A percentile compares a stretch with the other conserved stretches of the same genome.
Evolutionary conservation across 23 tunicate genomes (phyloP).

Genomic region (Diplosoma virens): DNA sequence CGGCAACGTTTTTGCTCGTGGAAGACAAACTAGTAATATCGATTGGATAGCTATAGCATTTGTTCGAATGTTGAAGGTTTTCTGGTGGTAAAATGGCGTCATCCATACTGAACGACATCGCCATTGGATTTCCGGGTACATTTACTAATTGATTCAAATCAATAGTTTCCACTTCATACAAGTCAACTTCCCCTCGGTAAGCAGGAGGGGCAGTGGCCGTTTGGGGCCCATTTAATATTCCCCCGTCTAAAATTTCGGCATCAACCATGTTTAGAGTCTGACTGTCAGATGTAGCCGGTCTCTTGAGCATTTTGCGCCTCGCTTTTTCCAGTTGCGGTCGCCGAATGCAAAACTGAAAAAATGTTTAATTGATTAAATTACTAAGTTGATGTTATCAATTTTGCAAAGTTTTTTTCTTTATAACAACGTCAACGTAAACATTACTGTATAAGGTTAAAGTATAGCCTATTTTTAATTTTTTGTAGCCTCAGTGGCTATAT

Average conservation of each 20-base stretch:
- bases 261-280: slow-evolving; percentile 6
- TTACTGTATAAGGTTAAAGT: too few relatives aligned
- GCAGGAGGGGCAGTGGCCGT: slow-evolving; percentile 78
- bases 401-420: too few relatives aligned
- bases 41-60: not conserved
- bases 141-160: not conserved
- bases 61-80: not conserved
- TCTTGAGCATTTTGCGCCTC: not conserved
- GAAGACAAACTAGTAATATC: not conserved
- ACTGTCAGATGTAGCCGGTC: not conserved
- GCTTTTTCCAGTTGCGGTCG: not conserved
- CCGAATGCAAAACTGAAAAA: slow-evolving; percentile 17
- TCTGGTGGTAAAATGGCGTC: slow-evolving; percentile 51
- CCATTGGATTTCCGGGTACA: slow-evolving; percentile 37
- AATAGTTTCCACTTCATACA: slow-evolving; percentile 31
- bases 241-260: slow-evolving; percentile 30
- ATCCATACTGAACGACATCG: slow-evolving; percentile 78
- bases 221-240: slow-evolving; percentile 12
- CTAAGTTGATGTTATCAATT: too few relatives aligned
- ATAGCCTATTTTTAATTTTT: too few relatives aligned
- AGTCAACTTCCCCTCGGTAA: slow-evolving; percentile 38
- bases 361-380: too few relatives aligned
- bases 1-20: slow-evolving; percentile 4
- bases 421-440: too few relatives aligned
- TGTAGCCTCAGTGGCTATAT: too few relatives aligned